phyloP scores from a whole-genome alignment of 2,113 vertebrate species.

The Cololabis saira region DNA sequence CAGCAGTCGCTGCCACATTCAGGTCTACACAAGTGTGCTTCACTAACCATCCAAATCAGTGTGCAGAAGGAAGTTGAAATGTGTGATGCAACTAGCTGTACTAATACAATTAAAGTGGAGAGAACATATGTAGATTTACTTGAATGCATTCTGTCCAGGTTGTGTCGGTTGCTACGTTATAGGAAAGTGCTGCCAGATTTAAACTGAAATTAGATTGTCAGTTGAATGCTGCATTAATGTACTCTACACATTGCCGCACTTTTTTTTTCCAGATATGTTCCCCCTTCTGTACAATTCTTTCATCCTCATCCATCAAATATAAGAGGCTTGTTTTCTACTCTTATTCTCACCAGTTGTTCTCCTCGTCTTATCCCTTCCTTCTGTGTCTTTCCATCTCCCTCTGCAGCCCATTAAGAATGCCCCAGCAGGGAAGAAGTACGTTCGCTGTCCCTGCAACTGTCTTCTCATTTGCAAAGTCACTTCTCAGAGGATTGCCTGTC shows the following conservation, averaged over 20 bases:
- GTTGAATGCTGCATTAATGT: too few species aligned
- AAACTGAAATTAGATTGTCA: too few species aligned
- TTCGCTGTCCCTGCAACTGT: slow-evolving; percentile 92
- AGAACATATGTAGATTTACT: too few species aligned
- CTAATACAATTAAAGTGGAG: too few species aligned
- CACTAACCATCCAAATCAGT: background rate
- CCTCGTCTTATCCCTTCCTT: slow-evolving; percentile 23
- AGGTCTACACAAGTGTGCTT: slow-evolving; percentile 1
- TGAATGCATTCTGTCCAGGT: too few species aligned
- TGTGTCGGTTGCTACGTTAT: too few species aligned
- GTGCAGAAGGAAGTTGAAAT: slow-evolving; percentile 20
- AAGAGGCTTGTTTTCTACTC: slow-evolving; percentile 54
- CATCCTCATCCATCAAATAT: slow-evolving; percentile 49
- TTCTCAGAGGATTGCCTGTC: slow-evolving; percentile 91
- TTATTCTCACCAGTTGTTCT: slow-evolving; percentile 22
- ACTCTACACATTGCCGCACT: too few species aligned
- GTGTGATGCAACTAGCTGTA: background rate
- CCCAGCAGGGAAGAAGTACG: slow-evolving; percentile 92
- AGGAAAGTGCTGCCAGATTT: too few species aligned
- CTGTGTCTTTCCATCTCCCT: slow-evolving; percentile 50
- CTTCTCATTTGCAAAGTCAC: slow-evolving; percentile 94
- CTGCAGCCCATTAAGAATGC: slow-evolving; percentile 92
- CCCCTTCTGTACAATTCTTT: slow-evolving; percentile 6
- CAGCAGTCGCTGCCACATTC: slow-evolving; percentile 7
- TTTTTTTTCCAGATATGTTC: slow-evolving; percentile 5